phyloP scores from a whole-genome alignment of 1,140 invertebrate species.

The Cardiocondyla obscurior region DNA sequence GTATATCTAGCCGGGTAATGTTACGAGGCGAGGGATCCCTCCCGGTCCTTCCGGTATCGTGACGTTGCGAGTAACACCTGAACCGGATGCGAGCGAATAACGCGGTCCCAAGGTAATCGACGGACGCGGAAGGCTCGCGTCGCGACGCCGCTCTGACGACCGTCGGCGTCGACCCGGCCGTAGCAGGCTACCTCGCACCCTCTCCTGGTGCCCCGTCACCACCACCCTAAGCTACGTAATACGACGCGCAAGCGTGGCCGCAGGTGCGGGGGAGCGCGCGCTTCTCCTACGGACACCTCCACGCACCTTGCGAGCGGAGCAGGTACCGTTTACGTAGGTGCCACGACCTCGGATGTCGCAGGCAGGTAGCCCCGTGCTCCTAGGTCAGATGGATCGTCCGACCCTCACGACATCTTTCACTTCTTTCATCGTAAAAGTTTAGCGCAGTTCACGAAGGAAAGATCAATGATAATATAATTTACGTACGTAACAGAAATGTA shows the following conservation, averaged over 20 bases:
- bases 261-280: conserved; percentile 52
- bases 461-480: background rate
- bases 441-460: background rate
- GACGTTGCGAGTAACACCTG: conserved; percentile 16
- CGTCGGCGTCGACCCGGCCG: conserved; percentile 78
- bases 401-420: background rate
- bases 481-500: too few species aligned
- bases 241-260: conserved; percentile 64
- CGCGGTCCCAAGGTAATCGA: conserved; percentile 24
- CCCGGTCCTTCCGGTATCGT: background rate
- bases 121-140: conserved; percentile 73
- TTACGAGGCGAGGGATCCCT: background rate
- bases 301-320: conserved; percentile 31
- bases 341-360: conserved; percentile 34
- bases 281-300: conserved; percentile 51
- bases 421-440: background rate
- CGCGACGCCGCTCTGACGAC: conserved; percentile 78
- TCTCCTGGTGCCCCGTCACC: conserved; percentile 53
- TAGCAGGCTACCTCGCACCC: conserved; percentile 68
- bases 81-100: background rate
- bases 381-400: conserved; percentile 1
- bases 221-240: conserved; percentile 45
- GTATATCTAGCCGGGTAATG: background rate
- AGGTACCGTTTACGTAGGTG: conserved; percentile 36
- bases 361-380: background rate